These are phyloP conservation scores for Sarcophaga carnaria DNA, from an alignment of 2,888 invertebrate species.

Conservation along the genomic window DNA sequence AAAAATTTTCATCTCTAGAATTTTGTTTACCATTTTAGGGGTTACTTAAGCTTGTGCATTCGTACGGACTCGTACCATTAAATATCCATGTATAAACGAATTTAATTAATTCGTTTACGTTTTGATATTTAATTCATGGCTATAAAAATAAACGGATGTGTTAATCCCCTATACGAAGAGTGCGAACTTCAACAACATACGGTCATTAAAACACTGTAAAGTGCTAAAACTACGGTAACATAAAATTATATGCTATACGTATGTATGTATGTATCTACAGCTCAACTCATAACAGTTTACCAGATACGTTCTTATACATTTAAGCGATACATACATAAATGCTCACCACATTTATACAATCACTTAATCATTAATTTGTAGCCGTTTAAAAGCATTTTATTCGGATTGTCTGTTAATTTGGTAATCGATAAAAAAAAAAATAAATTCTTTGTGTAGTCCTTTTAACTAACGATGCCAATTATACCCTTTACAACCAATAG, in stretches of 20 bases:
- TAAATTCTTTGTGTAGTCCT: too few relatives aligned
- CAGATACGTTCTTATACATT: not conserved
- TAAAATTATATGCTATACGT: not conserved
- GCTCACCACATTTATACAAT: too few relatives aligned
- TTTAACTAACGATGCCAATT: too few relatives aligned
- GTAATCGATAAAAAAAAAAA: too few relatives aligned
- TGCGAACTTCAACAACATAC: conserved; percentile 37
- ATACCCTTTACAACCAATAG: too few relatives aligned
- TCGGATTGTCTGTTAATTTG: too few relatives aligned
- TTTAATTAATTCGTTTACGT: conserved; percentile 18
- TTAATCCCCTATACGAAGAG: not conserved
- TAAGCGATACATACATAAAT: too few relatives aligned
- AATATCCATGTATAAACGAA: not conserved
- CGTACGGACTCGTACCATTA: conserved; percentile 12
- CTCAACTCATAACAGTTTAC: not conserved
- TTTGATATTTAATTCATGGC: not conserved
- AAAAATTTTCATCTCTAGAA: too few relatives aligned
- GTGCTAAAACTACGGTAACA: not conserved
- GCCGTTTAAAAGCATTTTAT: too few relatives aligned
- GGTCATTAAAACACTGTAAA: conserved; percentile 21
- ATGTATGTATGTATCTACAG: not conserved
- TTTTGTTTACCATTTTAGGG: too few relatives aligned
- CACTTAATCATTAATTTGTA: too few relatives aligned
- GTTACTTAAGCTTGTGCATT: not conserved
- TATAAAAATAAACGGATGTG: conserved; percentile 5